Percentiles rank a stretch among this genome's conserved stretches.
Conservation (phyloP, 2,888 invertebrate genomes). For the Ceriagrion tenellum region DNA sequence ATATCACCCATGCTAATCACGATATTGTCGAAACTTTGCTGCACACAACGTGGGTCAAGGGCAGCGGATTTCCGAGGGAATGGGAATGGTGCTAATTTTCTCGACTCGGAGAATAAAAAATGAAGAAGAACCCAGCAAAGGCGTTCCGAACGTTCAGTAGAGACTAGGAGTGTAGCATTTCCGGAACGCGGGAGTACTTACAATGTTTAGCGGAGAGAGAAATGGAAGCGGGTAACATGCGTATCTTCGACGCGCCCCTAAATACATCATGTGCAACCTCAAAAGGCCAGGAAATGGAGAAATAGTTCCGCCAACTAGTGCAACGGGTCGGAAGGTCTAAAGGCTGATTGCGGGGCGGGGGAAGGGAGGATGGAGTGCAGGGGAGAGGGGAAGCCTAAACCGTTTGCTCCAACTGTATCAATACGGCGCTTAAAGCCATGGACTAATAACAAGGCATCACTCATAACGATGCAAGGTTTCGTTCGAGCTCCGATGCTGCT, state of each 20-base stretch:
- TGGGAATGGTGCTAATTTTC: background rate
- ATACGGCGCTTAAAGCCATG: slow-evolving; percentile 20
- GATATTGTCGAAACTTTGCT: too few species aligned
- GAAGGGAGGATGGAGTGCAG: too few species aligned
- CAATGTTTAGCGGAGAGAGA: background rate
- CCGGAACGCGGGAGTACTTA: background rate
- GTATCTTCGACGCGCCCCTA: background rate
- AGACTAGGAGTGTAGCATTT: background rate
- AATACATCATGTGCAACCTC: background rate
- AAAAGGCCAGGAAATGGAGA: background rate
- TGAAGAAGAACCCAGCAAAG: background rate
- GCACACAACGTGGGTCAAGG: background rate
- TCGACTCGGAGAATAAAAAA: background rate
- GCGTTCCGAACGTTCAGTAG: background rate
- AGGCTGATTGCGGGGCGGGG: too few species aligned
- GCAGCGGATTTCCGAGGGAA: background rate
- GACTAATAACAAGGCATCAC: slow-evolving; percentile 15
- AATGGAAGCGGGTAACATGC: background rate
- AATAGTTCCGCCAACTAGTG: background rate
- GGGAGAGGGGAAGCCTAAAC: background rate
- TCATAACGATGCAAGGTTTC: slow-evolving; percentile 6
- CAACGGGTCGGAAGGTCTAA: background rate
- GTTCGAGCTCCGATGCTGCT: background rate
- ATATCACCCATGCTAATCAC: too few species aligned
- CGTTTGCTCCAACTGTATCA: background rate